Base-by-base conservation (phyloP, 2,797 vertebrate genomes). In the Tadarida brasiliensis region DNA sequence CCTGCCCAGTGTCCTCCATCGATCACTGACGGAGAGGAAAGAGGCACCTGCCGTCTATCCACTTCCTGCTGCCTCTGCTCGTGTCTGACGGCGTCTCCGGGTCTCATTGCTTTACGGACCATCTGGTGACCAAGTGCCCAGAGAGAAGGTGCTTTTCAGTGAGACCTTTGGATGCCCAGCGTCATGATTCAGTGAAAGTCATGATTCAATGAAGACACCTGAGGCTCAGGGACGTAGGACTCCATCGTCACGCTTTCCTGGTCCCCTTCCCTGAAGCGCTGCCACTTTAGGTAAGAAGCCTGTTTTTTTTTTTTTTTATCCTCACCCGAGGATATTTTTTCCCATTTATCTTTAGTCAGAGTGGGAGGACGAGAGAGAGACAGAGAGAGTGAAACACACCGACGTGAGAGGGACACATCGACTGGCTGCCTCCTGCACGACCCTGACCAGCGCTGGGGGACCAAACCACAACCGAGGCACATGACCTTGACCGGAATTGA, bases 161-260 rank as follows among this genome's bases (percentile, higher is more conserved):
- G 57, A 92, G 35, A 67, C 56, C 22, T 30, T 65, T 33, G 84
- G 6, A 49, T 65, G 10, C 3, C 54, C 68, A 19, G 11, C 24
- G 39, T 11, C 30, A 33, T 54, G 39, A 63, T 85, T 82, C 17
- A 57, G 0, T 47, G 63, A 80, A n/a, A n/a, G 39, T 11, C 30
- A 33, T 54, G 39, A 63, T 85, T 82, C 17, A 57, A 0, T 47
- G 83, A 80, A 65, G 56, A 47, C 56, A 73, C 22, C 16, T 3
- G 4, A 44, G 6, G 39, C 22, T 74, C 20, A 63, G 82, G 86
- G 28, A 51, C 1, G 0, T 0, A 14, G 70, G 30, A 5, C 1
- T 33, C 26, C 0, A 1, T 15, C 4, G 4, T 87, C 16, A 1
- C 24, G 20, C 9, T 63, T 2, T 39, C 39, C 44, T 11, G 14